Conservation (phyloP, 2,888 invertebrate genomes). For the Hyposoter didymator region DNA sequence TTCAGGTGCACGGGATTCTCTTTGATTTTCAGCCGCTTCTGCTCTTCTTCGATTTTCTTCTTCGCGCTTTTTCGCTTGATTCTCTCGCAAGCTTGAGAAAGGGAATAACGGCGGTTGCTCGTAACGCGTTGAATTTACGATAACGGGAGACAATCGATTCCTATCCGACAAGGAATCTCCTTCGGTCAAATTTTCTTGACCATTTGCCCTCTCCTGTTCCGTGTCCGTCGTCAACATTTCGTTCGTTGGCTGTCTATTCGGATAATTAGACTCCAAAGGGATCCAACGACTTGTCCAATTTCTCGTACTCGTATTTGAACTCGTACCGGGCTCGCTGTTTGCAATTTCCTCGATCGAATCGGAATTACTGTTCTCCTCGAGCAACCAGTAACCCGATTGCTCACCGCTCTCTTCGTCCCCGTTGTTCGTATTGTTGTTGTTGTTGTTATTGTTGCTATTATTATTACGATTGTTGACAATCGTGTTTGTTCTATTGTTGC, state of each 20-base stretch:
- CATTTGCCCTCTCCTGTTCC: background rate
- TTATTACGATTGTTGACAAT: background rate
- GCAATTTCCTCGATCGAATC: constrained; percentile 79
- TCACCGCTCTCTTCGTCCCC: constrained; percentile 72
- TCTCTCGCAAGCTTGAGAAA: constrained; percentile 77
- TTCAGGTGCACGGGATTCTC: background rate
- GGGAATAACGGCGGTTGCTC: constrained; percentile 78
- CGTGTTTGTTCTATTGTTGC: constrained; percentile 41
- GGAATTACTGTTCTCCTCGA: constrained; percentile 81
- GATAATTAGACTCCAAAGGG: constrained; percentile 71
- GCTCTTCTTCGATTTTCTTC: constrained; percentile 40
- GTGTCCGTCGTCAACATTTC: constrained; percentile 9
- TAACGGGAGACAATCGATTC: constrained; percentile 76
- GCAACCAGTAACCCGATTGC: constrained; percentile 80
- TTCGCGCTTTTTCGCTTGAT: constrained; percentile 65
- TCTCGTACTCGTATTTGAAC: constrained; percentile 68
- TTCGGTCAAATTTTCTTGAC: background rate
- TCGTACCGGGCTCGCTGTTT: constrained; percentile 66
- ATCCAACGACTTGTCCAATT: constrained; percentile 80
- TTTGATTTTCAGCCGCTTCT: background rate
- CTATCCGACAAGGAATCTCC: constrained; percentile 62
- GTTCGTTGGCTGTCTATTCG: constrained; percentile 68
- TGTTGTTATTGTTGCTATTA: constrained; percentile 37
- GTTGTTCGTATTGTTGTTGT: constrained; percentile 42
- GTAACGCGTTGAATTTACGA: constrained; percentile 75